phyloP scores from a whole-genome alignment of 2,888 invertebrate species.

The Melinaea menophilus region DNA sequence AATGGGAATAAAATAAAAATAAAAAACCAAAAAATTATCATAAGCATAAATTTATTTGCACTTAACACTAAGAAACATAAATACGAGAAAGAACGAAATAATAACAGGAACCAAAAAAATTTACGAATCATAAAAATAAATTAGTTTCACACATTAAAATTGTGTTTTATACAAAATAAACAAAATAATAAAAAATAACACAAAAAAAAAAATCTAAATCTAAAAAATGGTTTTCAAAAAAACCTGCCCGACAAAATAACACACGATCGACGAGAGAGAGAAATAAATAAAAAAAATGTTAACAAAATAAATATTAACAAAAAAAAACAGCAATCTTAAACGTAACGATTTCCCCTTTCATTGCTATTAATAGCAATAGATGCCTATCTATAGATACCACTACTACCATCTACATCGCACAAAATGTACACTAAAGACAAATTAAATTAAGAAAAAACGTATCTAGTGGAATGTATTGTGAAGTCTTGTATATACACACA shows the following conservation, averaged over 20 bases:
- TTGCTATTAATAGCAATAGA: conserved; percentile 36
- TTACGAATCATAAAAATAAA: conserved; percentile 45
- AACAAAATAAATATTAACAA: conserved; percentile 74
- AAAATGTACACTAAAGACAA: conserved; percentile 27
- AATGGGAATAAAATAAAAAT: conserved; percentile 33
- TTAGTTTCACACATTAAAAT: conserved; percentile 40
- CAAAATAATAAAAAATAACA: conserved; percentile 49
- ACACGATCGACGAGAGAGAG: conserved; percentile 53
- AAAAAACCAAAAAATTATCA: conserved; percentile 51
- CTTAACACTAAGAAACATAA: conserved; percentile 65
- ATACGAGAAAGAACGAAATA: conserved; percentile 70
- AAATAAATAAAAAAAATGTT: conserved; percentile 57
- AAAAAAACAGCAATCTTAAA: conserved; percentile 72
- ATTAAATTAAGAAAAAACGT: conserved; percentile 32
- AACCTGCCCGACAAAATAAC: conserved; percentile 44
- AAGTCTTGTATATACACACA: conserved; percentile 37
- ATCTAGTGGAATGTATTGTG: conserved; percentile 49
- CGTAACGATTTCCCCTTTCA: conserved; percentile 74
- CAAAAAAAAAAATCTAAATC: conserved; percentile 37
- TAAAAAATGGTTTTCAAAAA: conserved; percentile 23
- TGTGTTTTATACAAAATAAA: conserved; percentile 44
- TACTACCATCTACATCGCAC: neutral
- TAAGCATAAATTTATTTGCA: conserved; percentile 76
- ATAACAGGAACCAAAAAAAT: conserved; percentile 72
- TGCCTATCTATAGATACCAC: conserved; percentile 16